Conservation (phyloP, 2,113 vertebrate species). For the Anguilla rostrata region DNA sequence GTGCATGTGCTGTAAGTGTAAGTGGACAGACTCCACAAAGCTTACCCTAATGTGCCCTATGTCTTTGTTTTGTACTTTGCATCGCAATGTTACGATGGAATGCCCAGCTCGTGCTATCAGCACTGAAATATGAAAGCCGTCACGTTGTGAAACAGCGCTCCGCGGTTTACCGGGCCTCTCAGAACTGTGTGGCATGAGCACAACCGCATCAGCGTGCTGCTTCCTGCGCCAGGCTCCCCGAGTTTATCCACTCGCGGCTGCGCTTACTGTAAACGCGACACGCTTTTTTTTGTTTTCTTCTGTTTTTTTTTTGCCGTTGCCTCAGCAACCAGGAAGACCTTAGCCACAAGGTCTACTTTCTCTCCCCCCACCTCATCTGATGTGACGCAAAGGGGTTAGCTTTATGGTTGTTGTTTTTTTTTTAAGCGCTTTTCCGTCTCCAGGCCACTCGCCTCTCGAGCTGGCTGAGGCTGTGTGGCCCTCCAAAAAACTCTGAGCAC, state of each 20-base stretch:
- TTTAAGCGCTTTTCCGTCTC: neutral
- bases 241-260: neutral
- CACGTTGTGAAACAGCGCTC: no score
- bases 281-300: neutral
- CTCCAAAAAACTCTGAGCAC: neutral
- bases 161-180: no score
- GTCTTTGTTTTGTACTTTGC: no score
- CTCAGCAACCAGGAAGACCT: neutral
- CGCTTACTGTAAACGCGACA: neutral
- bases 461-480: neutral
- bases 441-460: neutral
- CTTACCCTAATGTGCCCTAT: no score
- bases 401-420: no score
- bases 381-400: neutral
- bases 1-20: no score
- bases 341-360: neutral
- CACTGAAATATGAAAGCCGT: neutral
- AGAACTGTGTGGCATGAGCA: no score
- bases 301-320: neutral
- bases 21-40: no score
- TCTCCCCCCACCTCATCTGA: neutral
- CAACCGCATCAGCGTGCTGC: neutral
- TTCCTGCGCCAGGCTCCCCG: neutral
- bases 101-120: neutral
- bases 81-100: neutral